These are phyloP conservation scores for Meliscaeva auricollis DNA, from an alignment of 2,888 invertebrate genomes.

Conservation along the genomic window DNA sequence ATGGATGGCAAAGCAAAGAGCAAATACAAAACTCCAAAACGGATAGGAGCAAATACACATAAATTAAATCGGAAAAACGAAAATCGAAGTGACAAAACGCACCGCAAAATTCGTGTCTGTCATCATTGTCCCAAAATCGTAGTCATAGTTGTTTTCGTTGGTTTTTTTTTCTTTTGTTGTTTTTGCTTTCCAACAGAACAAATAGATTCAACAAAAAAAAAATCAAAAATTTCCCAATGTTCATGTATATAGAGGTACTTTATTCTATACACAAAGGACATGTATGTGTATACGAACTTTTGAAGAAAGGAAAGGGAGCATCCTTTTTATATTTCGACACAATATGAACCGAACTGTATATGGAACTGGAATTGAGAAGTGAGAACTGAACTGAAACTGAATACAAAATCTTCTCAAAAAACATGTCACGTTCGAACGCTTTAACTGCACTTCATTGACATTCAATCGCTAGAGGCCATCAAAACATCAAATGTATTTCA, in stretches of 20 bases:
- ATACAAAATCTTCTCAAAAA: slow-evolving; percentile 44
- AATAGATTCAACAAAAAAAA: slow-evolving; percentile 1
- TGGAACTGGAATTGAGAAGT: not conserved
- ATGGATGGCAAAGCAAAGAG: slow-evolving; percentile 52
- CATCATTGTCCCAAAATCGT: not conserved
- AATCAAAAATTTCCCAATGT: not conserved
- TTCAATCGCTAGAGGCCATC: slow-evolving; percentile 74
- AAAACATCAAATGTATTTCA: slow-evolving; percentile 75
- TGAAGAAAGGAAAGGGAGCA: not conserved
- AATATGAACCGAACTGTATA: slow-evolving; percentile 7
- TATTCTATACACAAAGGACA: not conserved
- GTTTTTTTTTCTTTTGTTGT: no score
- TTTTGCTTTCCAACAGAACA: not conserved
- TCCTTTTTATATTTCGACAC: slow-evolving; percentile 4
- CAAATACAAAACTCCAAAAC: not conserved
- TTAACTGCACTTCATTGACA: slow-evolving; percentile 76
- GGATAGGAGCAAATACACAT: slow-evolving; percentile 12
- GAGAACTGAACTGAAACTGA: slow-evolving; percentile 1
- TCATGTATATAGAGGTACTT: not conserved
- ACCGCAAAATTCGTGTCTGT: slow-evolving; percentile 10
- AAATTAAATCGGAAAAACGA: slow-evolving; percentile 21
- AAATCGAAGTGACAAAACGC: slow-evolving; percentile 27
- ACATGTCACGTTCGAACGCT: slow-evolving; percentile 73
- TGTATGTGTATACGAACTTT: not conserved
- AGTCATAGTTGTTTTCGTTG: not conserved